phyloP scores from a whole-genome alignment of 1,140 invertebrate species.

The Streblospio benedicti region DNA sequence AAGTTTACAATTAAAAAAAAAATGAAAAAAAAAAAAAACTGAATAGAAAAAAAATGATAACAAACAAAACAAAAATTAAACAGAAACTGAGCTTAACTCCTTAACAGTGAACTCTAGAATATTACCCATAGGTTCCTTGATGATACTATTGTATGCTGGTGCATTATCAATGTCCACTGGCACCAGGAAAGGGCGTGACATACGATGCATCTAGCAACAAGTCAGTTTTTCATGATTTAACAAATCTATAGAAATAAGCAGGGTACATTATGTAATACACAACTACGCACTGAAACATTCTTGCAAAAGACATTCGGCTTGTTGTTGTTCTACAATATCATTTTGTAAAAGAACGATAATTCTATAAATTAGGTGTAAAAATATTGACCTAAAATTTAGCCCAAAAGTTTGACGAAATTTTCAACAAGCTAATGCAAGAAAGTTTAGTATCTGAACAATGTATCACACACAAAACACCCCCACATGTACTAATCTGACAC shows the following conservation, averaged over 20 bases:
- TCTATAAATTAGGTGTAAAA: neutral
- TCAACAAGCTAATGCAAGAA: neutral
- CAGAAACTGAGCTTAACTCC: too few species aligned
- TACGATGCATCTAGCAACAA: conserved; percentile 49
- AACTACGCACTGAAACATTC: too few species aligned
- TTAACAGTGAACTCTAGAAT: too few species aligned
- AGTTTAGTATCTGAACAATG: neutral
- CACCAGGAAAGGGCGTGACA: conserved; percentile 93
- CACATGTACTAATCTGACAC: neutral
- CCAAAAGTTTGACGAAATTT: neutral
- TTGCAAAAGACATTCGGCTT: too few species aligned
- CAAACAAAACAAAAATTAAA: too few species aligned
- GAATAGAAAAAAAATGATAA: too few species aligned
- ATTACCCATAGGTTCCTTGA: conserved; percentile 97
- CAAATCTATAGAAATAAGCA: too few species aligned
- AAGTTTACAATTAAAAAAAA: too few species aligned
- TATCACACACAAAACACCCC: neutral
- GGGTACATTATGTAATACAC: too few species aligned
- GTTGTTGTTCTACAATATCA: neutral
- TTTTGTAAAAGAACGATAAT: neutral
- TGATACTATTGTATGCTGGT: conserved; percentile 93
- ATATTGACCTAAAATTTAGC: neutral
- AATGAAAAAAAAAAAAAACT: too few species aligned
- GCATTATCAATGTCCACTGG: conserved; percentile 90
- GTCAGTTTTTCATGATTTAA: too few species aligned